Conservation (phyloP, 2,113 vertebrate species). For the Pipa parva region DNA sequence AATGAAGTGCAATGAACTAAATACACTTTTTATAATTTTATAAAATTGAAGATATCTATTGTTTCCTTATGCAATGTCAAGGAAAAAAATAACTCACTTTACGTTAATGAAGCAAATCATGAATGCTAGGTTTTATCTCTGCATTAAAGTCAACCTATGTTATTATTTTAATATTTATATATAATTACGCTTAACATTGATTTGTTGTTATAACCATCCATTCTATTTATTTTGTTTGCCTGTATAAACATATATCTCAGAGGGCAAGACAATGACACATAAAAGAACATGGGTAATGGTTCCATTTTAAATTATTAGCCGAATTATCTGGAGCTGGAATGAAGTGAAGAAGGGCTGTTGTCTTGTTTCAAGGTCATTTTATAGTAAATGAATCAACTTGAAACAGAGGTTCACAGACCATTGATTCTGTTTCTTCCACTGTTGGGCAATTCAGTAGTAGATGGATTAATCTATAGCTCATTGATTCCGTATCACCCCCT, state of each 20-base stretch:
- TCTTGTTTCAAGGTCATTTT: conserved; percentile 30
- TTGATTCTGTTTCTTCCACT: conserved; percentile 32
- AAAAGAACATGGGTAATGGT: background rate
- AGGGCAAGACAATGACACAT: background rate
- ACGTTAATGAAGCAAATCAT: no score
- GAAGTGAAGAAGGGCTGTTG: background rate
- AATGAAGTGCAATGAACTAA: no score
- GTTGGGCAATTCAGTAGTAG: conserved; percentile 21
- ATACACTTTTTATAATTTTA: no score
- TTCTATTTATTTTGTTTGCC: no score
- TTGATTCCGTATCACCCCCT: conserved; percentile 12
- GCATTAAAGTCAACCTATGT: no score
- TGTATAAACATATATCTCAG: no score
- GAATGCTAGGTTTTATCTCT: no score
- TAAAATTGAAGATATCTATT: no score
- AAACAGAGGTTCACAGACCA: conserved; percentile 23
- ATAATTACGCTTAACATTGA: no score
- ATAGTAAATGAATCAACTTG: conserved; percentile 30
- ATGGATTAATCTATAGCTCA: conserved; percentile 27
- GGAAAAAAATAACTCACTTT: background rate
- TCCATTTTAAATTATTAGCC: background rate
- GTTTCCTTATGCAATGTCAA: background rate
- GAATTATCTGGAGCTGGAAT: background rate
- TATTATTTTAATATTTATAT: no score
- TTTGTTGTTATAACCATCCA: no score